Conservation (phyloP, 2,113 vertebrate genomes). For the Neogale vison region DNA sequence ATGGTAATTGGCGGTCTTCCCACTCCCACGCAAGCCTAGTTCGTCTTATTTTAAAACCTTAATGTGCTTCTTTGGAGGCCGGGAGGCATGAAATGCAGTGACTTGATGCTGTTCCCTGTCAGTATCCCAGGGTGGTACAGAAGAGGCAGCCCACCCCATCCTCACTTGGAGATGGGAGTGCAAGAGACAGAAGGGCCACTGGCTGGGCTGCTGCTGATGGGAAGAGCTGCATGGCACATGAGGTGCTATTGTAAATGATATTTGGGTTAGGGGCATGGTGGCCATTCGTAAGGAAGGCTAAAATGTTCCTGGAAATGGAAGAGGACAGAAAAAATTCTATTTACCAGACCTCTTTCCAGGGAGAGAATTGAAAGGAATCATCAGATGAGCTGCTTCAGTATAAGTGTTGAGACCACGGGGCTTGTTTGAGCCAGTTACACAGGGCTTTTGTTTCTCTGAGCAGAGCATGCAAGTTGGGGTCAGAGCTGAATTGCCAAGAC, state of each 20-base stretch:
- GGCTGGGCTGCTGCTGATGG: neutral
- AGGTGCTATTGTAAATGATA: neutral
- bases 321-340: neutral
- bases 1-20: slow-evolving; percentile 26
- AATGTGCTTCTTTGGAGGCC: slow-evolving; percentile 31
- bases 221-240: neutral
- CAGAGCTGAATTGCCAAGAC: neutral
- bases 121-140: neutral
- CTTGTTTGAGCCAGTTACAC: neutral
- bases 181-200: neutral
- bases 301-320: neutral
- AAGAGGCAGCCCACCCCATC: neutral
- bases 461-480: neutral
- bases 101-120: neutral
- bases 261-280: too few species aligned
- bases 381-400: neutral
- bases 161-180: neutral
- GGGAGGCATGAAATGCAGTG: neutral
- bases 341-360: neutral
- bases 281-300: neutral
- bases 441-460: neutral
- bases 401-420: neutral
- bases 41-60: slow-evolving; percentile 47
- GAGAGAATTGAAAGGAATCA: neutral
- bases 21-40: neutral